Conservation (phyloP, 1,140 invertebrate genomes). For the Anoplophora glabripennis region DNA sequence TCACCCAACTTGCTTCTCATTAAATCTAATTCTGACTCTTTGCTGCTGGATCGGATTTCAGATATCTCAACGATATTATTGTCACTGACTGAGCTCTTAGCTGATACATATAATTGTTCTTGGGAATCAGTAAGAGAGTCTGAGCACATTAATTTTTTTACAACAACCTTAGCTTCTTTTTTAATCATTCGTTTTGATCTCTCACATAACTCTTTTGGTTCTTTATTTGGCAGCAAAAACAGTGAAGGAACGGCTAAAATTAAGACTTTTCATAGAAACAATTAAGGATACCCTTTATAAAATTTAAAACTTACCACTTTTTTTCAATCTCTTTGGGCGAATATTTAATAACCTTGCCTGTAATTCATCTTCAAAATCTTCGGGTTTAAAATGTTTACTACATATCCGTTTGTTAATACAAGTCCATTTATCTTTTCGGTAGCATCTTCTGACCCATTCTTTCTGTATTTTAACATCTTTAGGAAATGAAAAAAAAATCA, state of each 20-base stretch:
- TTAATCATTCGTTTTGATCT: too few species aligned
- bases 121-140: too few species aligned
- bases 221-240: neutral
- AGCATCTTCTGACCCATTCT: conserved; percentile 14
- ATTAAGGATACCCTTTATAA: too few species aligned
- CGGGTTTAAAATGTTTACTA: conserved; percentile 14
- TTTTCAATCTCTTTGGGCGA: neutral
- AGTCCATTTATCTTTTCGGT: conserved; percentile 6
- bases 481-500: conserved; percentile 17
- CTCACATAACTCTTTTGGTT: too few species aligned
- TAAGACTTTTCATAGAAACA: neutral
- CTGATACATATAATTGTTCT: too few species aligned
- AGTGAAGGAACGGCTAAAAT: neutral
- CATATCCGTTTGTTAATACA: conserved; percentile 16
- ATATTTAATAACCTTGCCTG: conserved; percentile 8
- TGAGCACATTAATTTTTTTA: too few species aligned
- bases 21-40: too few species aligned
- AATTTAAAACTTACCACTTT: neutral
- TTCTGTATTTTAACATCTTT: conserved; percentile 10
- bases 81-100: too few species aligned
- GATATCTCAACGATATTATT: too few species aligned
- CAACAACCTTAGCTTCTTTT: too few species aligned
- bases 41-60: too few species aligned
- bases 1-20: too few species aligned
- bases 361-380: conserved; percentile 13